These are phyloP conservation scores for Helogale parvula DNA, from an alignment of 2,113 vertebrate species.

Conservation along the genomic window DNA sequence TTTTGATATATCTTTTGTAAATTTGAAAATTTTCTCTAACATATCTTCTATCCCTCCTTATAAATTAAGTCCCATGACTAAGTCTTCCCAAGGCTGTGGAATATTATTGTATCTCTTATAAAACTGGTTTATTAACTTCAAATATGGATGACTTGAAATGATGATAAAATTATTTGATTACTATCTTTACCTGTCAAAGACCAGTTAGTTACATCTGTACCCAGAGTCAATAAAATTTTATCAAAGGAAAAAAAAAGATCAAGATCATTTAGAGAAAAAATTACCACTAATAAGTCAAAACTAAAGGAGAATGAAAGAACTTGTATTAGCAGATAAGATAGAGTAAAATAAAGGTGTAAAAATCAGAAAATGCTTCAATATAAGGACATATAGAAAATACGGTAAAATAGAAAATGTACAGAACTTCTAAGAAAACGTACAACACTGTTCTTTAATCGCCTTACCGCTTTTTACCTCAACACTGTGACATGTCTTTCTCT, in stretches of 20 bases:
- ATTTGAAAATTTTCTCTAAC: neutral
- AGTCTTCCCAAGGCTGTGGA: neutral
- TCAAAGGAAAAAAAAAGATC: neutral
- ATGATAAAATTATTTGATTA: neutral
- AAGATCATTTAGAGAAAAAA: neutral
- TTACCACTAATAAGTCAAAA: neutral
- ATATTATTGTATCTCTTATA: conserved; percentile 7
- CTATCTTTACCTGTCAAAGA: neutral
- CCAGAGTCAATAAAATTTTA: neutral
- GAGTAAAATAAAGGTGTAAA: neutral
- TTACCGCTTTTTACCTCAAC: neutral
- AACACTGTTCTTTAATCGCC: neutral
- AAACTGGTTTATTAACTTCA: neutral
- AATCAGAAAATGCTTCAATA: neutral
- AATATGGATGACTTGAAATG: neutral
- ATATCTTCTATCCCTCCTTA: neutral
- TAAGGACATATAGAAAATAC: neutral
- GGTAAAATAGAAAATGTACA: neutral
- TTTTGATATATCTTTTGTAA: neutral
- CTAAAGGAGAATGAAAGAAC: neutral
- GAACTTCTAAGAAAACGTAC: neutral
- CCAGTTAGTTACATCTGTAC: neutral
- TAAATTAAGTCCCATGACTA: neutral
- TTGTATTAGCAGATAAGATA: conserved; percentile 6
- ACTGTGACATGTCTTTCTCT: neutral